phyloP scores from a whole-genome alignment of 2,888 invertebrate genomes.

The Periphyllus acericola region DNA sequence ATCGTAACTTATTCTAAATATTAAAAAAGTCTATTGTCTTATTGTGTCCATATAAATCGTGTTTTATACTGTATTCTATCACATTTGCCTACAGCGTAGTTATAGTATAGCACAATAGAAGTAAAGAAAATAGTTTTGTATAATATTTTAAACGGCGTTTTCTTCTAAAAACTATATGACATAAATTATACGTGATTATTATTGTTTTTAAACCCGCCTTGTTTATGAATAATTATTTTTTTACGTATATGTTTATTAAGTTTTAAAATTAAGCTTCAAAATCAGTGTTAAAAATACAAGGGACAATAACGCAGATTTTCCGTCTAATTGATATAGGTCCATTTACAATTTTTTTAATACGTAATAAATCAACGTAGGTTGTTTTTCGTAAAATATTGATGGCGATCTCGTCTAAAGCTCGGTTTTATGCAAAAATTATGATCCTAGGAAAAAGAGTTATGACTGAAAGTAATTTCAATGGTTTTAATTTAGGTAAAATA shows the following conservation, averaged over 20 bases:
- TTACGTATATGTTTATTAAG: background rate
- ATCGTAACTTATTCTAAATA: constrained; percentile 1
- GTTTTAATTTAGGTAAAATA: background rate
- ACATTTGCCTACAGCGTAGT: background rate
- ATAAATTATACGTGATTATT: background rate
- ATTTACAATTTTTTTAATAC: background rate
- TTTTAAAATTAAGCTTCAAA: background rate
- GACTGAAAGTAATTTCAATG: background rate
- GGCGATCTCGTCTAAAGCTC: background rate
- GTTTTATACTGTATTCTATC: background rate
- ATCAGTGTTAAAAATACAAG: background rate
- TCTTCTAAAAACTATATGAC: background rate
- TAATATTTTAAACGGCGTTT: constrained; percentile 18
- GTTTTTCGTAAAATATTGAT: background rate
- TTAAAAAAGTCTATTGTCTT: background rate
- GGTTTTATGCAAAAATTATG: background rate
- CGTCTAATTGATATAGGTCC: background rate
- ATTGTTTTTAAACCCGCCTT: background rate
- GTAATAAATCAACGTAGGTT: background rate
- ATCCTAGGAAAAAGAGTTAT: background rate
- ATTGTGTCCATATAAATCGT: background rate
- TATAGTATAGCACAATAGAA: constrained; percentile 19
- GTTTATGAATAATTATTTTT: constrained; percentile 6
- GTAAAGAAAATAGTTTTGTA: background rate
- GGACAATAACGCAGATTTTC: background rate